Evolutionary conservation across 1,140 invertebrate genomes (phyloP).

Genomic region (Chironomus striatipennis): DNA sequence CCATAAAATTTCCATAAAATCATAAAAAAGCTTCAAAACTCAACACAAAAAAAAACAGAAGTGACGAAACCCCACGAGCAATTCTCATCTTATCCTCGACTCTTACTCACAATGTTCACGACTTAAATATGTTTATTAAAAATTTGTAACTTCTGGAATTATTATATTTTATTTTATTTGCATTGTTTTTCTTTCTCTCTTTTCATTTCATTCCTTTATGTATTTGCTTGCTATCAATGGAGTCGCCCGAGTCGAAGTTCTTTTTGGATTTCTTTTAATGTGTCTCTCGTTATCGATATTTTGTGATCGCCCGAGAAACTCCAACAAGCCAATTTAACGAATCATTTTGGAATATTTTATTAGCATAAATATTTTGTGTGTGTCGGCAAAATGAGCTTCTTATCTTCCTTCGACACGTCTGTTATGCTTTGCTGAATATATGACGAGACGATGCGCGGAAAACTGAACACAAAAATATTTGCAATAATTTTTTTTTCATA

Average conservation of each 20-base stretch:
- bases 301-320: background rate
- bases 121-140: conserved; percentile 20
- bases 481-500: background rate
- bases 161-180: conserved; percentile 22
- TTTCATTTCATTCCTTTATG: too few species aligned
- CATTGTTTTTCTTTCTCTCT: background rate
- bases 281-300: conserved; percentile 10
- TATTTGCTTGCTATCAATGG: background rate
- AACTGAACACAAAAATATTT: background rate
- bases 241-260: background rate
- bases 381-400: background rate
- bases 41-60: too few species aligned
- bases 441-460: background rate
- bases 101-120: background rate
- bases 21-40: too few species aligned
- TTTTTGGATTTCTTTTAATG: background rate
- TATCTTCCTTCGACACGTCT: background rate
- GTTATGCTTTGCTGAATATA: background rate
- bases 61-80: too few species aligned
- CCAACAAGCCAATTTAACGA: conserved; percentile 15
- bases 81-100: background rate
- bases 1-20: too few species aligned
- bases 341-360: conserved; percentile 10
- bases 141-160: conserved; percentile 22
- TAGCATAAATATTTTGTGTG: conserved; percentile 5